Percentiles rank a stretch among this genome's conserved stretches.
Conservation (phyloP, 2,888 invertebrate species). For the Noctua janthe region DNA sequence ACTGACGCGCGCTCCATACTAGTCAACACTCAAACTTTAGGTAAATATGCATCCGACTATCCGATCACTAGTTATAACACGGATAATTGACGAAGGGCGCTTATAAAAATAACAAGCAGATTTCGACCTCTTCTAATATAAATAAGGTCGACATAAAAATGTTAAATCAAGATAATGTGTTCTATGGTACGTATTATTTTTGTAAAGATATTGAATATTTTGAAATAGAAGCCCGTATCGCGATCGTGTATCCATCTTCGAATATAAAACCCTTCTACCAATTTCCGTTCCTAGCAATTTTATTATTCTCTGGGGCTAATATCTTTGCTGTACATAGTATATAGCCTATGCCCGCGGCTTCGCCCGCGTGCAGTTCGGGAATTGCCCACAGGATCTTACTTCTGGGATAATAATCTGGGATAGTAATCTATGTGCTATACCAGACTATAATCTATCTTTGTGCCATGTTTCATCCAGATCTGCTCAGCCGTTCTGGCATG, state of each 20-base stretch:
- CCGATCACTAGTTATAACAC: no score
- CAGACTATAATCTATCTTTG: no score
- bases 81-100: not conserved
- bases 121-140: constrained; percentile 10
- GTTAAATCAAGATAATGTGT: constrained; percentile 28
- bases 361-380: no score
- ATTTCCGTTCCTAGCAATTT: constrained; percentile 36
- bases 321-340: constrained; percentile 2
- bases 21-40: no score
- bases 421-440: no score
- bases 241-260: constrained; percentile 41
- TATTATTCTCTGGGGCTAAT: constrained; percentile 31
- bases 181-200: constrained; percentile 18
- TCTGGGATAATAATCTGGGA: no score
- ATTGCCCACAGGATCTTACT: no score
- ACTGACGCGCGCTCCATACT: no score
- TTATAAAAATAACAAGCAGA: not conserved
- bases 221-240: constrained; percentile 23
- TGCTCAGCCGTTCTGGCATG: no score
- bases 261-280: constrained; percentile 51
- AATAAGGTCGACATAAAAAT: constrained; percentile 11
- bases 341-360: not conserved
- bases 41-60: no score
- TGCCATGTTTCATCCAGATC: no score
- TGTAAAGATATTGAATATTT: constrained; percentile 56